Conservation (phyloP, 2,888 invertebrate species). For the Gibbula magus region DNA sequence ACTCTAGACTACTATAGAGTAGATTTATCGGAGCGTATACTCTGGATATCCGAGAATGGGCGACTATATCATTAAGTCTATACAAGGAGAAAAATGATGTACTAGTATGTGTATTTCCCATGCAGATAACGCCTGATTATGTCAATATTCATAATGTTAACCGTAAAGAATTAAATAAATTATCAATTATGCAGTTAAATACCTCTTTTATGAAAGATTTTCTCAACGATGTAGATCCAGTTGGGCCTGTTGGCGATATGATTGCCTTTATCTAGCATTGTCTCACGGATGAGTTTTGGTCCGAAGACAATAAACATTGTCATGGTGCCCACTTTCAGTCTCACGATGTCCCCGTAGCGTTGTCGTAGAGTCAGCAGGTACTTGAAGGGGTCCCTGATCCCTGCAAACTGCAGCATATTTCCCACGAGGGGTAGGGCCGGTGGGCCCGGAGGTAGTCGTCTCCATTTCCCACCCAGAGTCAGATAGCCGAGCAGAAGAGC, state of each 20-base stretch:
- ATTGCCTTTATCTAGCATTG: background rate
- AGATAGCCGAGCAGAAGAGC: background rate
- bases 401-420: slow-evolving; percentile 26
- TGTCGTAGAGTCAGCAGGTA: background rate
- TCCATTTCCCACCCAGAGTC: background rate
- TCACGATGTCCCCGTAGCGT: slow-evolving; percentile 15
- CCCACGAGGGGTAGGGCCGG: slow-evolving; percentile 23
- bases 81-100: too few relatives aligned
- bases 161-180: too few relatives aligned
- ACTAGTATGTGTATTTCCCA: too few relatives aligned
- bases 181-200: too few relatives aligned
- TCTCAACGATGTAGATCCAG: slow-evolving; percentile 23
- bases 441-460: slow-evolving; percentile 22
- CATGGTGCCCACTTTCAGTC: background rate
- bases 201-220: slow-evolving; percentile 11
- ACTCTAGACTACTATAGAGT: too few relatives aligned
- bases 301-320: slow-evolving; percentile 18
- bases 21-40: too few relatives aligned
- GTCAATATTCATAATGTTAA: too few relatives aligned
- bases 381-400: background rate
- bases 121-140: too few relatives aligned
- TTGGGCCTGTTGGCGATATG: slow-evolving; percentile 7
- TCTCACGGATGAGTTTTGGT: background rate
- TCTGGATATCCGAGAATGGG: too few relatives aligned
- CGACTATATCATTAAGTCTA: too few relatives aligned